phyloP scores from a whole-genome alignment of 2,797 vertebrate species.

The Neosilurus mollespiculum region DNA sequence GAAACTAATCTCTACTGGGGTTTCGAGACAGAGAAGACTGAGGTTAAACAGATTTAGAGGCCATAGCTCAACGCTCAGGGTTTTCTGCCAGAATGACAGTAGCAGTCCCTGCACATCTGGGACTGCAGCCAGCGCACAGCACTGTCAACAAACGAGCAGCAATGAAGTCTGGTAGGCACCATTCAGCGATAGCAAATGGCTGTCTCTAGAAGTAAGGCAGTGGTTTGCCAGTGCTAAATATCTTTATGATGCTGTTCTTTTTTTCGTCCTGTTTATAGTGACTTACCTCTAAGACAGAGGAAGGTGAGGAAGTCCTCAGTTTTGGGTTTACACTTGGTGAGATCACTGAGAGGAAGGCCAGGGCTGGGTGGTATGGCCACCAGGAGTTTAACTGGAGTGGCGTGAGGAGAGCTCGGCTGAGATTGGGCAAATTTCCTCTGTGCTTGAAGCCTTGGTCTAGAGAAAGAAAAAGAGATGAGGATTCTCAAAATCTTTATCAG shows the following conservation, averaged over 20 bases:
- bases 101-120: constrained; percentile 21
- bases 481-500: background rate
- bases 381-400: constrained; percentile 82
- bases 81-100: constrained; percentile 9
- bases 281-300: constrained; percentile 92
- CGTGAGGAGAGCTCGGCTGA: constrained; percentile 88
- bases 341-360: constrained; percentile 82
- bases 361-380: constrained; percentile 81
- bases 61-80: constrained; percentile 5
- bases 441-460: constrained; percentile 92
- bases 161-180: constrained; percentile 6
- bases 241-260: background rate
- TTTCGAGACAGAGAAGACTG: constrained; percentile 25
- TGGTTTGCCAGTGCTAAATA: too few species aligned
- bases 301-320: constrained; percentile 97
- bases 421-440: constrained; percentile 98
- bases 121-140: constrained; percentile 31
- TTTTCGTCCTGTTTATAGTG: background rate
- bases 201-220: background rate
- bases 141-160: constrained; percentile 31
- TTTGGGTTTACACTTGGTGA: constrained; percentile 91
- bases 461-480: background rate
- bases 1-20: constrained; percentile 8
- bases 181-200: background rate
- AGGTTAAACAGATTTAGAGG: constrained; percentile 45